Base-by-base conservation (phyloP, 2,888 invertebrate species). In the Altica lythri region DNA sequence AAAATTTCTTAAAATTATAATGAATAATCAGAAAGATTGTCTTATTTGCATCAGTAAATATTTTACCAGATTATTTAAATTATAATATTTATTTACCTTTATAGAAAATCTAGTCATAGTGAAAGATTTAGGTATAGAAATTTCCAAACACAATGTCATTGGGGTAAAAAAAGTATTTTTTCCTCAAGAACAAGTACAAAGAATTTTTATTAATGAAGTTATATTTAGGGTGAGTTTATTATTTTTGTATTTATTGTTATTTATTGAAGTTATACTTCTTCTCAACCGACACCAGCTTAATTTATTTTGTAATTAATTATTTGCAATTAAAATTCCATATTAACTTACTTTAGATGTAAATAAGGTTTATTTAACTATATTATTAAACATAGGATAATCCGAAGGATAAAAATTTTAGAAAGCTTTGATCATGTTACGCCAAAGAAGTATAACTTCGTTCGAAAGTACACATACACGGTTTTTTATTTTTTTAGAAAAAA, bases 121-220 rank as follows among this genome's bases (percentile, higher is more conserved):
- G 0, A 60, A 58, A 47, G 52, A 45, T 35, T 43, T 62, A 12
- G 62, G 62, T 13, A 51, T 60, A 18, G 56, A 60, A 30, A 29
- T 62, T 38, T 45, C 55, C 2, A 56, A 52, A 22, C 58, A 53
- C 35, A 55, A 58, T 47, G 47, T 52, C 5, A 6, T 54, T 34
- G 56, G 60, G 16, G 22, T 47, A 14, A 57, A 55, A 44, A 53
- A 43, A 16, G 6, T 47, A 10, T 62, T 62, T 44, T 54, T 58
- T 52, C 62, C 62, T 25, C 37, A 40, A 14, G 59, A 62, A 13
- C 46, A 54, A 55, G 53, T 62, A 51, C 55, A 58, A 58, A 53
- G 5, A 14, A 25, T 62, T 38, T 62, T 62, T 53, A 60, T 62
- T 16, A 62, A 62, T 34, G 62, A 62, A 62, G 56, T 60, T 30